Base-by-base conservation (phyloP, 2,888 invertebrate species). In the Netelia fuscicornis region DNA sequence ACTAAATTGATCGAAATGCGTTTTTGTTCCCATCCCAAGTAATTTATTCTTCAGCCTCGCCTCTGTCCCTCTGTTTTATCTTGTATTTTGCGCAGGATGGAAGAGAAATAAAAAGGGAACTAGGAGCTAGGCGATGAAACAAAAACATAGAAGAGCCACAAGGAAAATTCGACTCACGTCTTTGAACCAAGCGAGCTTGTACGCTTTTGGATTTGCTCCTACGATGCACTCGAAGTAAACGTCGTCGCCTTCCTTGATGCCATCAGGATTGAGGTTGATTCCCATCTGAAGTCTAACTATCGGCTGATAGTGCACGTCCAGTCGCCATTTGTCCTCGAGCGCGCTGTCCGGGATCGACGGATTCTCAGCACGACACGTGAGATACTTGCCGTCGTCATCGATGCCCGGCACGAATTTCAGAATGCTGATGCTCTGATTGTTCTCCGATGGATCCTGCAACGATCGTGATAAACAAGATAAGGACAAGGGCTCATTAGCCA, bases 221-320 rank as follows among this genome's bases (percentile, higher is more conserved):
- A 98, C 97, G 88, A 96, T 96, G 94, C 98, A 98, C 93, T 98
- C 98, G 94, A 98, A 98, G 94, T 98, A 98, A 83, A 97, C 98
- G 94, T 98, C 98, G 92, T 97, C 98, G 52, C 97, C 97, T 94
- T 98, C 98, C 94, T 98, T 98, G 93, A 98, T 98, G 94, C 97
- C 97, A 89, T 97, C 96, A 10, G 98, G 97, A 94, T 97, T 97
- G 89, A 98, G 94, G 90, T 96, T 97, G 87, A 97, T 96, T 72
- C 98, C 98, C 96, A 98, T 97, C 94, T 96, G 97, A 89, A 98
- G 95, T 87, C 96, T 96, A 48, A 97, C 97, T 86, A 97, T 96
- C 20, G 98, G 98, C 97, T 98, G 95, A 97, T 98, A 98, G 94
- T 97, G 97, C 91, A 98, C 98, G 94, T 97, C 96, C 92, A 98